Percentiles rank a stretch among this genome's conserved stretches.
Conservation (phyloP, 2,888 invertebrate genomes). For the Phortica okadai region DNA sequence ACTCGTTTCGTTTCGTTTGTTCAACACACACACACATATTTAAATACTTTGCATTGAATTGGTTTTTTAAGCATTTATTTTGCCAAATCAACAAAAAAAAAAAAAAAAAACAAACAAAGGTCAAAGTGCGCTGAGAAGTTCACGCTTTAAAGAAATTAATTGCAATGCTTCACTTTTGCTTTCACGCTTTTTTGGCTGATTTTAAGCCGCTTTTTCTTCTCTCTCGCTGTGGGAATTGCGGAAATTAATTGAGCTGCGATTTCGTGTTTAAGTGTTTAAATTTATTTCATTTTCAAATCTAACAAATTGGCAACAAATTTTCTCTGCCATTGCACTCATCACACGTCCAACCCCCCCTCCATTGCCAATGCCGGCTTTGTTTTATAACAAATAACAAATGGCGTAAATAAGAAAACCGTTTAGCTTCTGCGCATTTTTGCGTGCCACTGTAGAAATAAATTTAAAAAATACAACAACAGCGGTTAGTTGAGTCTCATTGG, state of each 20-base stretch:
- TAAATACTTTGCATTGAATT: not conserved
- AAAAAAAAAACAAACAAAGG: constrained; percentile 49
- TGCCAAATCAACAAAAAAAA: not conserved
- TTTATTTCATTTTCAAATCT: constrained; percentile 29
- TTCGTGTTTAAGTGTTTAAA: constrained; percentile 3
- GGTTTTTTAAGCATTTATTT: not conserved
- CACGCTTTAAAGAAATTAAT: constrained; percentile 58
- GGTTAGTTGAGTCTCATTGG: constrained; percentile 37
- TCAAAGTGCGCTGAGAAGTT: constrained; percentile 59
- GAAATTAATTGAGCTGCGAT: constrained; percentile 62
- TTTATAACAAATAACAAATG: constrained; percentile 54
- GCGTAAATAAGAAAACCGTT: constrained; percentile 57
- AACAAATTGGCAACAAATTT: constrained; percentile 69
- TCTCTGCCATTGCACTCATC: not conserved
- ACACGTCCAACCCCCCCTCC: not conserved
- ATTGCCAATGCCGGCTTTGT: not conserved
- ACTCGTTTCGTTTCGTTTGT: not conserved
- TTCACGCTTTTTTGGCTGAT: not conserved
- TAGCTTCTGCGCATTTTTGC: constrained; percentile 71
- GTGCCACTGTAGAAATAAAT: constrained; percentile 47
- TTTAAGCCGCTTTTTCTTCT: not conserved
- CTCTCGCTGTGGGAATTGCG: constrained; percentile 60
- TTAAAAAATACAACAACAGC: constrained; percentile 25
- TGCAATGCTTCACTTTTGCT: constrained; percentile 43
- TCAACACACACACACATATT: not conserved